Percentiles rank a stretch among this genome's conserved stretches.
Evolutionary conservation across 2,888 invertebrate genomes (phyloP).

Genomic region (Lepidocyrtinus sp.): DNA sequence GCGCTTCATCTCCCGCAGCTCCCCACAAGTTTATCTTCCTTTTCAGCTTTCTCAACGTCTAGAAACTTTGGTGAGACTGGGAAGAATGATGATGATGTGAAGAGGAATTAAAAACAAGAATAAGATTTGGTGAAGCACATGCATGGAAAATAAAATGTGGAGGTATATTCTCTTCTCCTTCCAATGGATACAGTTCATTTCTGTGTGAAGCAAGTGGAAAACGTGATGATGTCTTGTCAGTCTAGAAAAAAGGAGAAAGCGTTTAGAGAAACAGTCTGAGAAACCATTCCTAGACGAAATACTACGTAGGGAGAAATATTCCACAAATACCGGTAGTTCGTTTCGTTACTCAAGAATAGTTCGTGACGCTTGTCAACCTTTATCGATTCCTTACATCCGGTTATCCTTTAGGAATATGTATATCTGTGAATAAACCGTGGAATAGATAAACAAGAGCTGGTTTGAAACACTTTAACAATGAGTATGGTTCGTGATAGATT

Average conservation of each 20-base stretch:
- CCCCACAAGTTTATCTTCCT: constrained; percentile 5
- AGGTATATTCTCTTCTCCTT: too few relatives aligned
- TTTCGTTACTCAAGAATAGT: constrained; percentile 21
- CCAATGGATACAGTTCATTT: background rate
- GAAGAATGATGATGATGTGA: constrained; percentile 35
- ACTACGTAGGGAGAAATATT: constrained; percentile 36
- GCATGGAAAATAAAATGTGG: background rate
- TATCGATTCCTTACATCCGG: constrained; percentile 42
- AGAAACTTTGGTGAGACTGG: background rate
- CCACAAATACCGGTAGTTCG: constrained; percentile 45
- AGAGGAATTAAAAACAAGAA: constrained; percentile 33
- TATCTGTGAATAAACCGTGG: too few relatives aligned
- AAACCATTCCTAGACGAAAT: too few relatives aligned
- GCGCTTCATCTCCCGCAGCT: constrained; percentile 45
- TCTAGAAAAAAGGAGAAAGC: constrained; percentile 2
- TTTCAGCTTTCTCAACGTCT: background rate
- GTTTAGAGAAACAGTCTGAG: too few relatives aligned
- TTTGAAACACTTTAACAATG: background rate
- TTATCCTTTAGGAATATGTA: too few relatives aligned
- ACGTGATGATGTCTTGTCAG: background rate
- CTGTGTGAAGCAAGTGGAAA: background rate
- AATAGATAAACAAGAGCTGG: background rate
- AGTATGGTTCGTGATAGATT: background rate
- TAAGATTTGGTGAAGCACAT: background rate
- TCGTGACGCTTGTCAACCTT: constrained; percentile 51